Conservation (phyloP, 2,797 vertebrate species). For the Peromyscus nudipes region DNA sequence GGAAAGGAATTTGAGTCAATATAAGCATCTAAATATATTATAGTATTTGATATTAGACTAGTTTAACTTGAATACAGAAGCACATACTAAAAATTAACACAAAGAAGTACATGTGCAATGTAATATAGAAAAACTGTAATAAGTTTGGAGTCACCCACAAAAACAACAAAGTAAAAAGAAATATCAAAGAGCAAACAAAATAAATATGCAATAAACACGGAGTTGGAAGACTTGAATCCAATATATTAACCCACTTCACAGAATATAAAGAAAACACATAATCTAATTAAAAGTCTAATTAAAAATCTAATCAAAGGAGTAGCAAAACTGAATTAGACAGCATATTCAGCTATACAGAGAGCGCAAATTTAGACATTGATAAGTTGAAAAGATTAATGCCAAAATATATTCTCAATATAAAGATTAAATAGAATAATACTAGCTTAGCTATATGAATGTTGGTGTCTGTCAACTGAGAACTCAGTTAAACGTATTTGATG, state of each 20-base stretch:
- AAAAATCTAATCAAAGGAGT: neutral
- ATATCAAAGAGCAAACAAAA: neutral
- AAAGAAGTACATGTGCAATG: neutral
- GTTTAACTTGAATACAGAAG: neutral
- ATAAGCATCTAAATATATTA: neutral
- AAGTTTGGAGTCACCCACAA: neutral
- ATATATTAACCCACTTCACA: neutral
- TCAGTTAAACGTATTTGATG: neutral
- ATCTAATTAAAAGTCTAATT: neutral
- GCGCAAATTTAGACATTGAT: neutral
- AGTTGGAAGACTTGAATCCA: neutral
- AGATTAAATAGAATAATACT: neutral
- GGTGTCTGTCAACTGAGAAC: neutral
- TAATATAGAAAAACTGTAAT: neutral
- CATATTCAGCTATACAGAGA: too few relatives aligned
- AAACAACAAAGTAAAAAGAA: neutral
- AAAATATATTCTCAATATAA: neutral
- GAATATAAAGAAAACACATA: neutral
- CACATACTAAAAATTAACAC: neutral
- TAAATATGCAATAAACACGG: neutral
- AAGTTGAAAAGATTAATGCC: neutral
- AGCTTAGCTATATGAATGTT: neutral
- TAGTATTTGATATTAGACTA: neutral
- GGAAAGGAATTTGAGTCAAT: neutral
- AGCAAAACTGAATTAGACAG: neutral